phyloP scores from a whole-genome alignment of 2,797 vertebrate species.

The Rachycentron canadum region DNA sequence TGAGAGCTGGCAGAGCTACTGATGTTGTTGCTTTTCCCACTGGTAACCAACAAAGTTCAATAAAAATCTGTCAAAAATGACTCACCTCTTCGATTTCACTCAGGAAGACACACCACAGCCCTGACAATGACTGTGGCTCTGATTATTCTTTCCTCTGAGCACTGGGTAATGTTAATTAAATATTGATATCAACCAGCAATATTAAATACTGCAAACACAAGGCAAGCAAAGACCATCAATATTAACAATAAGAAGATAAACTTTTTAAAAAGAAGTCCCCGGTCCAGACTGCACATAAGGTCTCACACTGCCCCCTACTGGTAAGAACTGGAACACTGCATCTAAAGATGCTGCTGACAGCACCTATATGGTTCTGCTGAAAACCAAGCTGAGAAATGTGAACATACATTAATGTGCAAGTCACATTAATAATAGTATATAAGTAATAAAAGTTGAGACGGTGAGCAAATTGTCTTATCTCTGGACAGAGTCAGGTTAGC shows the following conservation, averaged over 20 bases:
- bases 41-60: constrained; percentile 34
- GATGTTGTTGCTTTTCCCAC: constrained; percentile 19
- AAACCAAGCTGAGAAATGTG: background rate
- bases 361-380: background rate
- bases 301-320: background rate
- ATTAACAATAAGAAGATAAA: background rate
- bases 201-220: background rate
- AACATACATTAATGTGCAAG: too few relatives aligned
- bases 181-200: background rate
- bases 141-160: background rate
- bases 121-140: background rate
- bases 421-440: too few relatives aligned
- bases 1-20: constrained; percentile 2
- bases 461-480: background rate
- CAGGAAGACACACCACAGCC: too few relatives aligned
- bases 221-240: background rate
- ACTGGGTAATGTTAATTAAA: background rate
- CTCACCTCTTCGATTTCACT: background rate
- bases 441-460: too few relatives aligned
- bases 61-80: background rate
- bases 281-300: background rate
- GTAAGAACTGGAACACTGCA: background rate
- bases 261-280: background rate
- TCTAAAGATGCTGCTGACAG: background rate
- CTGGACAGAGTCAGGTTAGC: background rate